phyloP scores from a whole-genome alignment of 2,797 vertebrate species.

The Liparis tanakae region DNA sequence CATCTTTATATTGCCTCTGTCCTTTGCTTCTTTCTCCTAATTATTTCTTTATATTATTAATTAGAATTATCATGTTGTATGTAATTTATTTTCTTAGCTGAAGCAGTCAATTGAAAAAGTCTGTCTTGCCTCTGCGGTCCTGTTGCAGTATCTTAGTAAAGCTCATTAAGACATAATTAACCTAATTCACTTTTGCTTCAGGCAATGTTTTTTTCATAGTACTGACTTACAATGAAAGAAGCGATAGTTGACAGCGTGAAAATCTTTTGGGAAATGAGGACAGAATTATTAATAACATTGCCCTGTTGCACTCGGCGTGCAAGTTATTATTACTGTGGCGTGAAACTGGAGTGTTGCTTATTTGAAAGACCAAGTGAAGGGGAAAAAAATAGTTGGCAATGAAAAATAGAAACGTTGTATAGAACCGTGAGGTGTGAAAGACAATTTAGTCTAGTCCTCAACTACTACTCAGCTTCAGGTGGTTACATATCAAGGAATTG shows the following conservation, averaged over 20 bases:
- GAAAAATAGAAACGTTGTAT: not conserved
- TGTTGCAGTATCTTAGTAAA: constrained; percentile 56
- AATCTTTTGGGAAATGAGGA: constrained; percentile 66
- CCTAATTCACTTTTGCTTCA: constrained; percentile 67
- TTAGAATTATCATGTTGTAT: constrained; percentile 6
- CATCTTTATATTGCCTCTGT: constrained; percentile 7
- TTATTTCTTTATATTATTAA: not conserved
- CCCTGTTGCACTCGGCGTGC: constrained; percentile 37
- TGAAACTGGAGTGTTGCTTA: constrained; percentile 19
- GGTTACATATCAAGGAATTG: not conserved
- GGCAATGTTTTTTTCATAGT: constrained; percentile 48
- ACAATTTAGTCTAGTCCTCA: not conserved
- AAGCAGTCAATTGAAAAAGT: constrained; percentile 54
- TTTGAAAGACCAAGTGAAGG: constrained; percentile 30
- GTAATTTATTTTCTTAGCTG: not conserved
- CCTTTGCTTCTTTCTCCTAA: constrained; percentile 1
- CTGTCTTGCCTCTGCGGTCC: constrained; percentile 30
- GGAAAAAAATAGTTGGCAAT: not conserved
- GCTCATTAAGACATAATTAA: constrained; percentile 77
- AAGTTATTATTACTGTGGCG: constrained; percentile 41
- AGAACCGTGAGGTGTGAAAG: not conserved
- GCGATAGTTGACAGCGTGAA: constrained; percentile 58
- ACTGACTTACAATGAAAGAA: constrained; percentile 52
- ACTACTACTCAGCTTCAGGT: not conserved
- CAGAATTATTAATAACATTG: constrained; percentile 59